These are phyloP conservation scores for Seira sanloemensis DNA, from an alignment of 2,888 invertebrate species.

Conservation along the genomic window DNA sequence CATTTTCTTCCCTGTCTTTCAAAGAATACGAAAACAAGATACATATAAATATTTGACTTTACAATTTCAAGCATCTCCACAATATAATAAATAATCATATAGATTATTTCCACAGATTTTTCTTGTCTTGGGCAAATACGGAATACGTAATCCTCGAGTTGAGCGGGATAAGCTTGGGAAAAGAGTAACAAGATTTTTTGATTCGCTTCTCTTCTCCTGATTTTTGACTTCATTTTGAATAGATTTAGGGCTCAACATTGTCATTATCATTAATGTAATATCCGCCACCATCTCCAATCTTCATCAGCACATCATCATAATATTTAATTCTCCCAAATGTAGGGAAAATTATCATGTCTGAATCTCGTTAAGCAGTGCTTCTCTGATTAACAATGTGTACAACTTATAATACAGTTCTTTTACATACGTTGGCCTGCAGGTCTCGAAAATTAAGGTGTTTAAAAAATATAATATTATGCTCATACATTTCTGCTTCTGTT, in stretches of 20 bases:
- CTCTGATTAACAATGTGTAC: background rate
- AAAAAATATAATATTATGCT: too few relatives aligned
- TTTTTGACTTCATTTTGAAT: constrained; percentile 18
- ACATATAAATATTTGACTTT: background rate
- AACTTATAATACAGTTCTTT: background rate
- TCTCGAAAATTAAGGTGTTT: constrained; percentile 1
- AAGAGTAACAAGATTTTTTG: background rate
- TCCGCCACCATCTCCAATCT: constrained; percentile 12
- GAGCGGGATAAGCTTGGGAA: background rate
- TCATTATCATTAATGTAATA: constrained; percentile 42
- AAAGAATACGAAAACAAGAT: background rate
- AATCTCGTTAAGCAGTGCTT: background rate
- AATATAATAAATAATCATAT: too few relatives aligned
- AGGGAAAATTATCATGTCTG: constrained; percentile 2
- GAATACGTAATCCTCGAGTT: background rate
- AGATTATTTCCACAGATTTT: too few relatives aligned
- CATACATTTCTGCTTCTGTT: constrained; percentile 13
- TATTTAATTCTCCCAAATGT: background rate
- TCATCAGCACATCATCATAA: constrained; percentile 20
- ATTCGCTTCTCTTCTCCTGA: constrained; percentile 1
- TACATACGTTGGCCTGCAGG: background rate
- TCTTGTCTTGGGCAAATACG: background rate
- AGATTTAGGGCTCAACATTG: constrained; percentile 2
- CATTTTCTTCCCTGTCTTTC: too few relatives aligned
- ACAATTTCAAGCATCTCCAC: background rate